phyloP scores from a whole-genome alignment of 2,888 invertebrate species.

The Myopa testacea region DNA sequence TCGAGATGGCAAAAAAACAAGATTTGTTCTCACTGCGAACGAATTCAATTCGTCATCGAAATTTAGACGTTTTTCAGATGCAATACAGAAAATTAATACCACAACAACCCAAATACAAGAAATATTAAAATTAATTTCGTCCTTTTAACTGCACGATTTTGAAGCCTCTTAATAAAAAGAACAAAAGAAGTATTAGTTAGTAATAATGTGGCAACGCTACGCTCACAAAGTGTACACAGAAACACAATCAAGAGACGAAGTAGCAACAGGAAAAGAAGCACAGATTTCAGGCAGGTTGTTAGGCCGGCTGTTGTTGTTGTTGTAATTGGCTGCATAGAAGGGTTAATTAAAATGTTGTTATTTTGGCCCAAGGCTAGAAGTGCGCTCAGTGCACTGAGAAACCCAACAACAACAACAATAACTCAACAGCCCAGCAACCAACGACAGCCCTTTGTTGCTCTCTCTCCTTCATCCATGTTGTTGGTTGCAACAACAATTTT shows the following conservation, averaged over 20 bases:
- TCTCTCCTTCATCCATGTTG: background rate
- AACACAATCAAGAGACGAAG: too few relatives aligned
- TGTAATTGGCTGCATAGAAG: slow-evolving; percentile 28
- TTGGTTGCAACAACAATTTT: background rate
- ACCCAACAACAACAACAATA: background rate
- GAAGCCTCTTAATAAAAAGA: too few relatives aligned
- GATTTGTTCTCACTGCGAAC: too few relatives aligned
- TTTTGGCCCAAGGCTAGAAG: slow-evolving; percentile 33
- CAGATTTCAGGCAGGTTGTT: too few relatives aligned
- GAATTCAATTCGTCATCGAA: too few relatives aligned
- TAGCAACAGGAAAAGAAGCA: too few relatives aligned
- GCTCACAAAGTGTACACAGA: too few relatives aligned
- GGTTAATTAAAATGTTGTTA: slow-evolving; percentile 38
- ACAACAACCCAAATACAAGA: too few relatives aligned
- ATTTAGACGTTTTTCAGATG: too few relatives aligned
- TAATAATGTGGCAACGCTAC: too few relatives aligned
- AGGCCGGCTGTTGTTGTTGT: background rate
- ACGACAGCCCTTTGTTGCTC: background rate
- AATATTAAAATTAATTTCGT: background rate
- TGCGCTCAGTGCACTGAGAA: slow-evolving; percentile 8
- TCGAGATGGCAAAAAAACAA: background rate
- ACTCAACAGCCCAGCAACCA: background rate
- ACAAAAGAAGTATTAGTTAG: too few relatives aligned
- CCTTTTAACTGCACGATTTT: background rate
- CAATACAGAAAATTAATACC: too few relatives aligned